These are phyloP conservation scores for Colletes latitarsis DNA, from an alignment of 1,140 invertebrate genomes.

Conservation along the genomic window DNA sequence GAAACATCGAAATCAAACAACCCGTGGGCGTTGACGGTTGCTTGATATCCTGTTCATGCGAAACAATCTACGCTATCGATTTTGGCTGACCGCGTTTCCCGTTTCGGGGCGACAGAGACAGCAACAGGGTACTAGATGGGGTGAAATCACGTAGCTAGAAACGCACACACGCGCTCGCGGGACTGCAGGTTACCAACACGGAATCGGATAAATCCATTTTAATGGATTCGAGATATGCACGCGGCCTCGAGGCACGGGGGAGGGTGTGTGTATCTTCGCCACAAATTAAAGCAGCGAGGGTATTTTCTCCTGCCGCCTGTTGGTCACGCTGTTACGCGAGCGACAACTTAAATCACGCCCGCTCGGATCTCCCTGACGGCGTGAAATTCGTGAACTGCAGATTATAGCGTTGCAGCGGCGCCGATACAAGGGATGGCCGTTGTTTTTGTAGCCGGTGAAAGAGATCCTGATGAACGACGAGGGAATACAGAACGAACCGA, in stretches of 20 bases:
- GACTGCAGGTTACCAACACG: neutral
- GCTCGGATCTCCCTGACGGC: neutral
- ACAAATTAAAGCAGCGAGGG: constrained; percentile 42
- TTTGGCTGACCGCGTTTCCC: constrained; percentile 29
- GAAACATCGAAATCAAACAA: constrained; percentile 13
- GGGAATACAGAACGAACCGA: neutral
- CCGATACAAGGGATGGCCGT: neutral
- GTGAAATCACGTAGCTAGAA: neutral
- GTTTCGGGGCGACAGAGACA: neutral
- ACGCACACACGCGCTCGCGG: neutral
- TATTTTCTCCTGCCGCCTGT: constrained; percentile 2
- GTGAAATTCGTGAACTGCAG: constrained; percentile 6
- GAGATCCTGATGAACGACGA: neutral
- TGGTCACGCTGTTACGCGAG: neutral
- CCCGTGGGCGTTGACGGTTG: constrained; percentile 19
- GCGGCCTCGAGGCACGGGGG: neutral
- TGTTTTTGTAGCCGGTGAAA: neutral
- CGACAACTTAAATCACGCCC: constrained; percentile 32
- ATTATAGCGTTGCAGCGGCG: neutral
- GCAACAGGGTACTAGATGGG: neutral
- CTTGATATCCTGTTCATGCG: constrained; percentile 19
- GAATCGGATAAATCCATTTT: constrained; percentile 42
- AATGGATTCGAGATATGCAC: constrained; percentile 23
- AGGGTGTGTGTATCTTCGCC: constrained; percentile 5
- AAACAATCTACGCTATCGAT: constrained; percentile 44